phyloP scores from a whole-genome alignment of 2,113 vertebrate genomes.

The Calypte anna region DNA sequence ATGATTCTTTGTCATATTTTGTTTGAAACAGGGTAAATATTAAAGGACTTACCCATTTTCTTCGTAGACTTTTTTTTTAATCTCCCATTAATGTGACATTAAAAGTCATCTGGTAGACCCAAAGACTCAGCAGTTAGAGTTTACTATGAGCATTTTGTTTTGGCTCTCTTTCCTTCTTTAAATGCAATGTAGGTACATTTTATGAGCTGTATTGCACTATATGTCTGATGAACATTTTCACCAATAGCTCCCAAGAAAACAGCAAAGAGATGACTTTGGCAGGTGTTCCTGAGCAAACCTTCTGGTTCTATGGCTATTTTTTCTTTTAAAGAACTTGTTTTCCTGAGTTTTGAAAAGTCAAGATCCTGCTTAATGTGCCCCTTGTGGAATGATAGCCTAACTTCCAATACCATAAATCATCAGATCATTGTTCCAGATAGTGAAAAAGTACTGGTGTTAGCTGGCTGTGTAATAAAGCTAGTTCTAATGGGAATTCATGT shows the following conservation, averaged over 20 bases:
- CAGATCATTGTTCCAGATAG: constrained; percentile 40
- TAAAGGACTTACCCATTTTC: background rate
- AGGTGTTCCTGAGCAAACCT: background rate
- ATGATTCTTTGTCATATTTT: background rate
- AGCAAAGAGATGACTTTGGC: background rate
- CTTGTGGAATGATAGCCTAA: background rate
- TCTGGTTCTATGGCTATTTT: background rate
- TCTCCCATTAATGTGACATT: background rate
- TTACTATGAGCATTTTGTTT: background rate
- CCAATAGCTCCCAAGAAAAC: background rate
- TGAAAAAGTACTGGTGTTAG: constrained; percentile 27
- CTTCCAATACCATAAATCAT: constrained; percentile 25
- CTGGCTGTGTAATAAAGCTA: constrained; percentile 38
- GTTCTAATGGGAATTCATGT: constrained; percentile 51
- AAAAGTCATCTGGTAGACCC: background rate
- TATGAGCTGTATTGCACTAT: background rate
- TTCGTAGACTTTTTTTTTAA: background rate
- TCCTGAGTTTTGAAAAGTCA: constrained; percentile 3
- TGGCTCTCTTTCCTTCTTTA: background rate
- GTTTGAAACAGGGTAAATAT: background rate
- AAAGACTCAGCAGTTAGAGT: background rate
- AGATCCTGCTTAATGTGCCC: background rate
- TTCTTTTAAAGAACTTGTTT: constrained; percentile 9
- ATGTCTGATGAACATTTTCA: background rate
- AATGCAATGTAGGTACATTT: background rate